phyloP scores from a whole-genome alignment of 2,797 vertebrate genomes.

The Galaxias olidus region DNA sequence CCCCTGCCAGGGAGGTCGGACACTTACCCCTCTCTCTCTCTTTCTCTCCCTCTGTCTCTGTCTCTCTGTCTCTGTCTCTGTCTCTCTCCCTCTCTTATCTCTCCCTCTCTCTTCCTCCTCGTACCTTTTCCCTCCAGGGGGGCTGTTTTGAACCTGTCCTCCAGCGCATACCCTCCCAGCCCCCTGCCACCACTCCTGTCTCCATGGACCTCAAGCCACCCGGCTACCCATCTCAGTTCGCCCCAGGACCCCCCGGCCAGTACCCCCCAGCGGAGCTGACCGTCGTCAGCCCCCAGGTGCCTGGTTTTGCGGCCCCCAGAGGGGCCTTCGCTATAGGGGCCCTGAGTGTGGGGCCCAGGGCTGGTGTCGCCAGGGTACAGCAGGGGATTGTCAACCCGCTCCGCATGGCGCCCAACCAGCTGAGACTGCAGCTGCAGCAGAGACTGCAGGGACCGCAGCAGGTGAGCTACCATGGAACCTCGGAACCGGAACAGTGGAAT shows the following conservation, averaged over 20 bases:
- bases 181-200: conserved; percentile 67
- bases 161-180: conserved; percentile 80
- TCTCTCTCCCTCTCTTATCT: neutral
- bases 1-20: no score
- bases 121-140: conserved; percentile 69
- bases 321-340: conserved; percentile 78
- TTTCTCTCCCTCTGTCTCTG: neutral
- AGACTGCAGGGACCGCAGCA: conserved; percentile 92
- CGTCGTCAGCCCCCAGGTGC: conserved; percentile 79
- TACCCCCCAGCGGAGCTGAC: conserved; percentile 76
- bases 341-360: conserved; percentile 78
- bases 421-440: conserved; percentile 91
- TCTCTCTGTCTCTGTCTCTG: neutral
- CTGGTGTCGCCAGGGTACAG: conserved; percentile 70
- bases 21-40: neutral
- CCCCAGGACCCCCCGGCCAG: conserved; percentile 68
- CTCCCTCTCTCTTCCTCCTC: neutral
- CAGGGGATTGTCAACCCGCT: conserved; percentile 79
- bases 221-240: conserved; percentile 81
- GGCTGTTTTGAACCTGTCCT: conserved; percentile 83
- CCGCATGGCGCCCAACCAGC: conserved; percentile 87
- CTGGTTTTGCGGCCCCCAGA: conserved; percentile 76
- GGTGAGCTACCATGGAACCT: conserved; percentile 65
- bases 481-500: no score
- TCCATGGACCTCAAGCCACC: conserved; percentile 85